These are phyloP conservation scores for Gorsachius goisagi DNA, from an alignment of 2,113 vertebrate species.

Conservation along the genomic window DNA sequence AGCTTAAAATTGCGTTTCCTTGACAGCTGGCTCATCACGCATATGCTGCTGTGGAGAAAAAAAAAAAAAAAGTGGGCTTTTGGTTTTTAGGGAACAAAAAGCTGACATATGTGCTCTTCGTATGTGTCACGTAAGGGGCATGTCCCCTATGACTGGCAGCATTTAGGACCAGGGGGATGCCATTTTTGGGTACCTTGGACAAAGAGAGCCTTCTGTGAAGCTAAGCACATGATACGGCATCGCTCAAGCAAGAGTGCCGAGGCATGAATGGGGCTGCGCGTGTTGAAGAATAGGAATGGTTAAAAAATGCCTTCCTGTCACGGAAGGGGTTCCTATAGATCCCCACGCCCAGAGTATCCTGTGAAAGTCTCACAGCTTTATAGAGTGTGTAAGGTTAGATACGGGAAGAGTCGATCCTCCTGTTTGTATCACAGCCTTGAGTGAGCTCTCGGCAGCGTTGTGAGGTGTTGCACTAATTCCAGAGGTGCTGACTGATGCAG, in stretches of 20 bases:
- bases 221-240: rapidly evolving
- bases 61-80: background rate
- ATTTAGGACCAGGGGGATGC: background rate
- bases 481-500: background rate
- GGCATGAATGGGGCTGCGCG: background rate
- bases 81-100: background rate
- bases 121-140: background rate
- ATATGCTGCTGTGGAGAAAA: background rate
- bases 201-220: background rate
- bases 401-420: too few relatives aligned
- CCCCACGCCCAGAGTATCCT: rapidly evolving
- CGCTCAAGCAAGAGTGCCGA: background rate
- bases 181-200: background rate
- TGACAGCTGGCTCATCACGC: background rate
- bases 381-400: too few relatives aligned
- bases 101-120: background rate
- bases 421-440: background rate
- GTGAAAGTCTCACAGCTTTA: background rate
- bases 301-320: background rate
- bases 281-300: background rate
- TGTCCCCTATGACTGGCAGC: background rate
- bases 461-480: background rate
- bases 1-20: background rate
- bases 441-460: background rate
- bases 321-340: background rate